Percentiles rank a stretch among this genome's conserved stretches.
phyloP scores from a whole-genome alignment of 2,113 vertebrate species.

The Dendrocopos noguchii region DNA sequence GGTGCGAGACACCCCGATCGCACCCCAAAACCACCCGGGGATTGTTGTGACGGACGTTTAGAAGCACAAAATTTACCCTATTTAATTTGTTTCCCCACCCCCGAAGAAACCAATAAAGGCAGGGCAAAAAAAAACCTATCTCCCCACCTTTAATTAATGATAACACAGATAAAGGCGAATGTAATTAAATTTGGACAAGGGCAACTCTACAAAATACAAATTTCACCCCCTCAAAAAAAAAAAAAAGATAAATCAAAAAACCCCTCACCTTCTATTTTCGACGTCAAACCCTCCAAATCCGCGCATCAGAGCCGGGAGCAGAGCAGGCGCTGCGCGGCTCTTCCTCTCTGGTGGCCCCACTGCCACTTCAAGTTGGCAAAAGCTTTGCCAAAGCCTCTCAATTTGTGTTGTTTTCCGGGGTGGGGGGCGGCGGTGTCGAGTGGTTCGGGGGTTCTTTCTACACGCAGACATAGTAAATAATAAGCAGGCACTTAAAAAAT shows the following conservation, averaged over 20 bases:
- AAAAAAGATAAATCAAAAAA: background rate
- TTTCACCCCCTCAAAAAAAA: fast-evolving
- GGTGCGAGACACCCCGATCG: background rate
- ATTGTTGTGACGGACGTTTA: fast-evolving
- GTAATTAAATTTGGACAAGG: background rate
- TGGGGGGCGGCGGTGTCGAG: too few species aligned
- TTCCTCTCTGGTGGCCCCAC: background rate
- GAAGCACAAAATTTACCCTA: background rate
- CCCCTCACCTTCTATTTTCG: background rate
- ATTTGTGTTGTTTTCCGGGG: background rate
- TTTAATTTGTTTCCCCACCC: too few species aligned
- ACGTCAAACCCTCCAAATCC: background rate
- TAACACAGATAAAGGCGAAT: background rate
- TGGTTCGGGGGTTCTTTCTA: background rate
- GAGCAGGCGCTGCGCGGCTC: too few species aligned
- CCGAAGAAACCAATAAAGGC: too few species aligned
- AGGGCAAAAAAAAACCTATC: too few species aligned
- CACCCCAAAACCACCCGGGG: background rate
- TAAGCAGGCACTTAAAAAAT: background rate
- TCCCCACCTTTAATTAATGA: too few species aligned
- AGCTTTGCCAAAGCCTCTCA: background rate
- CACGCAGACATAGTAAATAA: fast-evolving
- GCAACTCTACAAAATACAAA: fast-evolving
- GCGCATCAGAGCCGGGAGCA: too few species aligned
- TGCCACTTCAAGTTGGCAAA: fast-evolving